phyloP scores from a whole-genome alignment of 2,888 invertebrate genomes.

The Glyphotaelius pellucidus region DNA sequence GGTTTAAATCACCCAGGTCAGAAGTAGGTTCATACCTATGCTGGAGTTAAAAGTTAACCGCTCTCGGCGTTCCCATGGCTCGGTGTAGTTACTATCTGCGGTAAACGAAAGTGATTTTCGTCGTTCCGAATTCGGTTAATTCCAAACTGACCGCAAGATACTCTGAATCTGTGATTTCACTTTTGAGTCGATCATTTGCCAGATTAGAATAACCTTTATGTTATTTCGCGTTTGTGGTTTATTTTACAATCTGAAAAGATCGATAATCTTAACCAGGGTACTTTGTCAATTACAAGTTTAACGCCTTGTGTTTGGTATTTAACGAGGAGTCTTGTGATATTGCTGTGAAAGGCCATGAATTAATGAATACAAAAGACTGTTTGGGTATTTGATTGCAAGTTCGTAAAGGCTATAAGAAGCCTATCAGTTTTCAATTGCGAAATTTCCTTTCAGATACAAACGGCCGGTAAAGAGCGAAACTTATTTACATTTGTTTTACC shows the following conservation, averaged over 20 bases:
- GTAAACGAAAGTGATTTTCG: slow-evolving; percentile 17
- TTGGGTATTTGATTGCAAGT: neutral
- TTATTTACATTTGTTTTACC: neutral
- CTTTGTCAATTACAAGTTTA: neutral
- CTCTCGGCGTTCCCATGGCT: neutral
- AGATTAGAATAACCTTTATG: neutral
- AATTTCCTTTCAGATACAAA: neutral
- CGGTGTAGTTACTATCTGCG: neutral
- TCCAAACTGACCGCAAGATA: slow-evolving; percentile 12
- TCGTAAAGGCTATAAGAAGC: neutral
- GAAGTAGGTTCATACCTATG: neutral
- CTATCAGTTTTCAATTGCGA: neutral
- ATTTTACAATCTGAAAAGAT: neutral
- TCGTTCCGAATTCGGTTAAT: slow-evolving; percentile 8
- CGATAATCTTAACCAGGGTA: neutral
- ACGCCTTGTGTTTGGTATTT: neutral
- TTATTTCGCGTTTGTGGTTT: neutral
- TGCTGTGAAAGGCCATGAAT: neutral
- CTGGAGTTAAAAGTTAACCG: neutral
- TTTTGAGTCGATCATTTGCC: neutral
- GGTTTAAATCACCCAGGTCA: neutral
- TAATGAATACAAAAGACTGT: no score
- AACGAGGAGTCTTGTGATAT: neutral
- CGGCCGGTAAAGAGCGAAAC: neutral
- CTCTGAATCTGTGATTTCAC: slow-evolving; percentile 20